These are phyloP conservation scores for Nomada lathburiana DNA, from an alignment of 2,888 invertebrate genomes.

Conservation along the genomic window DNA sequence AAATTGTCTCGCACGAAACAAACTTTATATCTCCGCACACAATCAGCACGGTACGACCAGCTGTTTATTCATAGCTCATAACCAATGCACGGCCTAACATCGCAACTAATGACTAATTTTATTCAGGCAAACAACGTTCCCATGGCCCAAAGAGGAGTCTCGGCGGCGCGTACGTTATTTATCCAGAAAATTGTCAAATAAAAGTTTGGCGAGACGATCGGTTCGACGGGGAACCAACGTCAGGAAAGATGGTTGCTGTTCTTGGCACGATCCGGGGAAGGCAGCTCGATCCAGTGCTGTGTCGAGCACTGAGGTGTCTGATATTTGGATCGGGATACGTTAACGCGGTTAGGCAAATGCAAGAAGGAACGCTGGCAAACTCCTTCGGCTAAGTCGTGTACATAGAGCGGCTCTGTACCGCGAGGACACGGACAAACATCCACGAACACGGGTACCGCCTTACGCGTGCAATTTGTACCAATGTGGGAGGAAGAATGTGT, in stretches of 20 bases:
- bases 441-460: slow-evolving; percentile 33
- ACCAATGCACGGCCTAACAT: too few relatives aligned
- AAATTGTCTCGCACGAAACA: too few relatives aligned
- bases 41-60: too few relatives aligned
- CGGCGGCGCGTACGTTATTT: background rate
- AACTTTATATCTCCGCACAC: too few relatives aligned
- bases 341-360: slow-evolving; percentile 78
- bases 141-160: too few relatives aligned
- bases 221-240: background rate
- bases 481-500: slow-evolving; percentile 36
- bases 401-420: slow-evolving; percentile 44
- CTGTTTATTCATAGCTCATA: too few relatives aligned
- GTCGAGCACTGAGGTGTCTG: slow-evolving; percentile 51
- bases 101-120: too few relatives aligned
- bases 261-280: slow-evolving; percentile 50
- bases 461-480: slow-evolving; percentile 57
- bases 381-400: slow-evolving; percentile 65
- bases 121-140: too few relatives aligned
- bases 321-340: slow-evolving; percentile 76
- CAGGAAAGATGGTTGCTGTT: slow-evolving; percentile 45
- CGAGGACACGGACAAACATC: slow-evolving; percentile 32
- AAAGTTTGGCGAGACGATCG: background rate
- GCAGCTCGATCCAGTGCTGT: slow-evolving; percentile 29
- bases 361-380: slow-evolving; percentile 70
- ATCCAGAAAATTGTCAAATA: background rate